Conservation (phyloP, 1,140 invertebrate species). For the Daktulosphaira vitifoliae region DNA sequence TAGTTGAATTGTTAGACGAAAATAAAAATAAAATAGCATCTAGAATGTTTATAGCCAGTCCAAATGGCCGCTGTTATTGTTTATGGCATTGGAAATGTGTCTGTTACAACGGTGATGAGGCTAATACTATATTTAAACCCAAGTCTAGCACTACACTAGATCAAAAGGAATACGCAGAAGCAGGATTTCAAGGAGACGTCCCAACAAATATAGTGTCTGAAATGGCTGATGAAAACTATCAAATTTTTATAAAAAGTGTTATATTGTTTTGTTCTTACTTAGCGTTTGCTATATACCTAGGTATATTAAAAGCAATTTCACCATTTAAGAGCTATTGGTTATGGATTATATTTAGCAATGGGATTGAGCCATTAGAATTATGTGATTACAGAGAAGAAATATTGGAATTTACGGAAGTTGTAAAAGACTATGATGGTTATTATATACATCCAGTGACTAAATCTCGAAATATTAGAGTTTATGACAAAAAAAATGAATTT, state of each 20-base stretch:
- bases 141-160: neutral
- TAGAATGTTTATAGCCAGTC: neutral
- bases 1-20: neutral
- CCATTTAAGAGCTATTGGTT: neutral
- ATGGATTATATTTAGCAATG: neutral
- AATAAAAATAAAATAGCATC: neutral
- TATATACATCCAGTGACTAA: neutral
- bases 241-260: neutral
- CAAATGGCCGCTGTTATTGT: neutral
- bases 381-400: neutral
- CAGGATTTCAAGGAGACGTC: conserved; percentile 12
- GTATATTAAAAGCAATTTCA: neutral
- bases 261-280: neutral
- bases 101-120: neutral
- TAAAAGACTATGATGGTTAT: neutral
- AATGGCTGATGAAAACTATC: neutral
- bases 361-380: neutral
- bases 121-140: too few relatives aligned
- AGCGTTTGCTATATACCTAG: neutral
- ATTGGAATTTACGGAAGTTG: neutral
- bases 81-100: conserved; percentile 1
- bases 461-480: neutral
- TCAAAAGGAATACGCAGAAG: neutral
- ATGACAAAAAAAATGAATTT: neutral
- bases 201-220: neutral